These are phyloP conservation scores for Lasioglossum marginatum DNA, from an alignment of 2,888 invertebrate species.

Conservation along the genomic window DNA sequence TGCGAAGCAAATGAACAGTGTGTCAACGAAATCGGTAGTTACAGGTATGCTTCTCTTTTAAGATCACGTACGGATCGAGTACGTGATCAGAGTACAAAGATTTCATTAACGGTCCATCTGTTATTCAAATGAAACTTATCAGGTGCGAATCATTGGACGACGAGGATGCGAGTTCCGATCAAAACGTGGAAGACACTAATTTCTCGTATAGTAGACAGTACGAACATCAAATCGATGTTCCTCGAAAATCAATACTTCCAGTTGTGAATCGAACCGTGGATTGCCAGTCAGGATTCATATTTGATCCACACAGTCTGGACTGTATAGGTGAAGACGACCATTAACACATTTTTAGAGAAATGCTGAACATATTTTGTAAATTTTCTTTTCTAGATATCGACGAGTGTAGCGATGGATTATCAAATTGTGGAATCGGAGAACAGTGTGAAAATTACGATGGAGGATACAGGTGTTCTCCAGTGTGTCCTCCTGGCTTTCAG, in stretches of 20 bases:
- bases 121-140: background rate
- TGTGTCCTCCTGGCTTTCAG: constrained; percentile 73
- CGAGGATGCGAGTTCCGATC: background rate
- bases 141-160: constrained; percentile 53
- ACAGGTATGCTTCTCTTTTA: constrained; percentile 76
- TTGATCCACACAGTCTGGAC: constrained; percentile 42
- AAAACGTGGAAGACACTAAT: constrained; percentile 4
- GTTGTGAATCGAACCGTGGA: constrained; percentile 33
- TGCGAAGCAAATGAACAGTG: constrained; percentile 78
- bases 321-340: constrained; percentile 56
- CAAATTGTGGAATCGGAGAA: constrained; percentile 79
- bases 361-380: background rate
- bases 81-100: too few species aligned
- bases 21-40: constrained; percentile 84
- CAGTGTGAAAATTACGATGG: constrained; percentile 73
- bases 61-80: too few species aligned
- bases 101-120: background rate
- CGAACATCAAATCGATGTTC: constrained; percentile 71
- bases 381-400: constrained; percentile 66
- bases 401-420: constrained; percentile 64
- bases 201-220: constrained; percentile 78
- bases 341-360: background rate
- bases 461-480: constrained; percentile 73
- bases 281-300: constrained; percentile 53
- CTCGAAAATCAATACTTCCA: constrained; percentile 1